These are phyloP conservation scores for Paraplagusia blochii DNA, from an alignment of 2,113 vertebrate genomes.

Conservation along the genomic window DNA sequence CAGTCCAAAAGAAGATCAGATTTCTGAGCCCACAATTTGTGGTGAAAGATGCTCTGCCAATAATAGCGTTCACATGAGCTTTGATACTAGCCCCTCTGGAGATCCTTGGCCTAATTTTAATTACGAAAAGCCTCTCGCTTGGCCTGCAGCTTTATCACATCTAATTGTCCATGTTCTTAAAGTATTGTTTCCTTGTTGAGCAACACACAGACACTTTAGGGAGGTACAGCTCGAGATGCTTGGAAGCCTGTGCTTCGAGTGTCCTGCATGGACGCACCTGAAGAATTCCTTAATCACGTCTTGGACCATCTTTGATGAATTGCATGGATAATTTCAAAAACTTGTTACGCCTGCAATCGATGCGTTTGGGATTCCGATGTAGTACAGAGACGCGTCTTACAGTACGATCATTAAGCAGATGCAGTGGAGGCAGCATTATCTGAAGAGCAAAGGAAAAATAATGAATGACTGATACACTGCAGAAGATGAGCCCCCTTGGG, in stretches of 20 bases:
- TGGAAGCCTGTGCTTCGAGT: slow-evolving; percentile 9
- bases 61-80: slow-evolving; percentile 56
- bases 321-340: neutral
- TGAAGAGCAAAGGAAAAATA: slow-evolving; percentile 25
- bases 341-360: neutral
- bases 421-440: slow-evolving; percentile 30
- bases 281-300: slow-evolving; percentile 10
- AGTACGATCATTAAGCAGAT: slow-evolving; percentile 36
- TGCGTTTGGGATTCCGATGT: slow-evolving; percentile 7
- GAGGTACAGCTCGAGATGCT: slow-evolving; percentile 34
- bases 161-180: slow-evolving; percentile 64
- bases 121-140: slow-evolving; percentile 59
- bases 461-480: slow-evolving; percentile 37
- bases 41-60: slow-evolving; percentile 57
- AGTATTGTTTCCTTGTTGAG: slow-evolving; percentile 47
- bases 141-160: slow-evolving; percentile 60
- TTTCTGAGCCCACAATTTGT: slow-evolving; percentile 65
- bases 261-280: slow-evolving; percentile 12
- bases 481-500: slow-evolving; percentile 58
- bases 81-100: slow-evolving; percentile 27
- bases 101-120: slow-evolving; percentile 62
- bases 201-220: slow-evolving; percentile 32
- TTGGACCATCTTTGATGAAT: neutral
- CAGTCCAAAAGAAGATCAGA: slow-evolving; percentile 52
- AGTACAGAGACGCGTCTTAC: slow-evolving; percentile 18